Conservation (phyloP, 2,888 invertebrate species). For the Pandemis corylana region DNA sequence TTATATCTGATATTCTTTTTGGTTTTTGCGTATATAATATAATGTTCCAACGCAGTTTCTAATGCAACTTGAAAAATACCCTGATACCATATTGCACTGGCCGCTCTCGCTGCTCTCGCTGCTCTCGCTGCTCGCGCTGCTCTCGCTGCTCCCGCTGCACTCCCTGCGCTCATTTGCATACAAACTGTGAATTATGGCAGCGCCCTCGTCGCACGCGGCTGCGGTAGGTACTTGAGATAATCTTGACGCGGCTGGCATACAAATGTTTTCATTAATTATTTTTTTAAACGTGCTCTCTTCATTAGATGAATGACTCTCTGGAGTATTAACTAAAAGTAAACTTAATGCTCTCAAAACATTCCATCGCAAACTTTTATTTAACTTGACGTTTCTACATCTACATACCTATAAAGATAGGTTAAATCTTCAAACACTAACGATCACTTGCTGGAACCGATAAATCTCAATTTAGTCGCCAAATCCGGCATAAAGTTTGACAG, state of each 20-base stretch:
- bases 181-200: slow-evolving; percentile 31
- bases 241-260: slow-evolving; percentile 9
- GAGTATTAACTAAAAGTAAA: not conserved
- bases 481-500: too few species aligned
- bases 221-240: slow-evolving; percentile 33
- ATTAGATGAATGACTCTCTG: not conserved
- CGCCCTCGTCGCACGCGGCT: slow-evolving; percentile 11
- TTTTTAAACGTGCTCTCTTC: slow-evolving; percentile 3
- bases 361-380: not conserved
- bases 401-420: too few species aligned
- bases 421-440: too few species aligned
- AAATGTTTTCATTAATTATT: slow-evolving; percentile 18
- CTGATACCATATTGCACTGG: too few species aligned
- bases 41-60: not conserved
- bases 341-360: not conserved
- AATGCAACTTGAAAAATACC: too few species aligned
- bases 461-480: too few species aligned
- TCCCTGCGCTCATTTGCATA: slow-evolving; percentile 25
- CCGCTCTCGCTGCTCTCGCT: not conserved
- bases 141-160: not conserved
- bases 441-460: too few species aligned
- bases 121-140: not conserved
- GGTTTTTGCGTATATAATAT: not conserved
- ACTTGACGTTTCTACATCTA: too few species aligned
- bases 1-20: not conserved